phyloP scores from a whole-genome alignment of 2,888 invertebrate species.

The Dorcus parallelipipedus region DNA sequence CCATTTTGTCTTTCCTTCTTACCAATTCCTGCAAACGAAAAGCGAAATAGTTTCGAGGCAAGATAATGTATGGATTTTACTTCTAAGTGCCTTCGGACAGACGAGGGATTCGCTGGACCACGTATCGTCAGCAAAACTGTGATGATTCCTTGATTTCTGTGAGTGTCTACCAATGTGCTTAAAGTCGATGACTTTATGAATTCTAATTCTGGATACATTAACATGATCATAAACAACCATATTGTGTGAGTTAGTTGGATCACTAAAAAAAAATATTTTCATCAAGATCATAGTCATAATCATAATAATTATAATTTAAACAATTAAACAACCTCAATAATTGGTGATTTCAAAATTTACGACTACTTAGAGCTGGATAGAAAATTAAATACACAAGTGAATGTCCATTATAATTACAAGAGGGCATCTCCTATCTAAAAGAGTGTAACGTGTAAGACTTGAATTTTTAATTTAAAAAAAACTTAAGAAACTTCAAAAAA shows the following conservation, averaged over 20 bases:
- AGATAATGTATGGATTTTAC: constrained; percentile 15
- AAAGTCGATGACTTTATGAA: constrained; percentile 48
- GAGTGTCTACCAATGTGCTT: constrained; percentile 67
- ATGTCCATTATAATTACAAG: too few relatives aligned
- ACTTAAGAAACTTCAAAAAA: too few relatives aligned
- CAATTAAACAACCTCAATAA: too few relatives aligned
- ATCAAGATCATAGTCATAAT: too few relatives aligned
- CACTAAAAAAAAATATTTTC: neutral
- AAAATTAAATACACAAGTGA: too few relatives aligned
- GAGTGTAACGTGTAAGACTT: too few relatives aligned
- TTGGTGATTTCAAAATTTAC: too few relatives aligned
- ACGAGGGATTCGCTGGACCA: constrained; percentile 47
- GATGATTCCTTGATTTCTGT: constrained; percentile 70
- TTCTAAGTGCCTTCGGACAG: constrained; percentile 42
- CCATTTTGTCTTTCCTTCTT: constrained; percentile 56
- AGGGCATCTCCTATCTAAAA: too few relatives aligned
- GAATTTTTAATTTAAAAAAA: too few relatives aligned
- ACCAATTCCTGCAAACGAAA: constrained; percentile 50
- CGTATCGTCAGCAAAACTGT: constrained; percentile 65
- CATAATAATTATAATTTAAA: too few relatives aligned
- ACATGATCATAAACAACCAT: constrained; percentile 40
- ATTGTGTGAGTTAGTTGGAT: constrained; percentile 15
- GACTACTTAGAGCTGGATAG: too few relatives aligned
- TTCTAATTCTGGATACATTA: constrained; percentile 43
- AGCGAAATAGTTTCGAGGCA: neutral